Base-by-base conservation (phyloP, 1,140 invertebrate genomes). In the Battus philenor region DNA sequence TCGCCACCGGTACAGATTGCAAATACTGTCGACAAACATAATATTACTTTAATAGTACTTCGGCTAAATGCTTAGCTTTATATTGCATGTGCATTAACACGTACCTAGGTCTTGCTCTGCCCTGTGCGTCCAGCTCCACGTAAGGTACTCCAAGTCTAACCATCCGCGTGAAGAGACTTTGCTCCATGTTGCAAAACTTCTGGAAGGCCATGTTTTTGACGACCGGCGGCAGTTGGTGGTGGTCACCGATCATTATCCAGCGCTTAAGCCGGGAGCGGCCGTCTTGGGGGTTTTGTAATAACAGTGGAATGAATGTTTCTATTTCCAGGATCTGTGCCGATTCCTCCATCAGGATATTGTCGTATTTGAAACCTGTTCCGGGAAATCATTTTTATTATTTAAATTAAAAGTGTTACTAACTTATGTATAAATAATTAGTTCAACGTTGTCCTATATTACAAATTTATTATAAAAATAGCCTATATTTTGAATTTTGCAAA, bases 211-310 rank as follows among this genome's bases (percentile, higher is more conserved):
- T 98, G 76, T 99, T 99, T 82, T 99, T 99, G 22, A 99, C 98
- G 5, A 99, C 97, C 0, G 98, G 98, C 0, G 98, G 98, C 52
- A 99, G 87, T 81, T 99, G 98, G 86, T 99, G 97, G 83, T 99
- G 98, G 88, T 99, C 98, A 3, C 98, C 98, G 70, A 99, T 99
- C 98, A 99, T 99, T 39, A 99, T 99, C 98, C 98, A 99, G 7
- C 98, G 90, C 85, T 99, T 99, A 17, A 99, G 81, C 1, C 98
- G 90, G 83, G 98, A 99, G 29, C 92, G 92, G 1, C 97, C 97
- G 72, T 99, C 97, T 70, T 98, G 91, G 0, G 98, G 97, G 86
- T 99, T 99, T 84, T 99, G 98, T 12, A 99, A 87, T 0, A 99
- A 86, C 4, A 99, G 86, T 0, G 98, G 98, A 69, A 99, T 99